Evolutionary conservation across 2,113 vertebrate species (phyloP), one percentile per base, ranked within the genome.

Genomic region (Eidolon helvum): DNA sequence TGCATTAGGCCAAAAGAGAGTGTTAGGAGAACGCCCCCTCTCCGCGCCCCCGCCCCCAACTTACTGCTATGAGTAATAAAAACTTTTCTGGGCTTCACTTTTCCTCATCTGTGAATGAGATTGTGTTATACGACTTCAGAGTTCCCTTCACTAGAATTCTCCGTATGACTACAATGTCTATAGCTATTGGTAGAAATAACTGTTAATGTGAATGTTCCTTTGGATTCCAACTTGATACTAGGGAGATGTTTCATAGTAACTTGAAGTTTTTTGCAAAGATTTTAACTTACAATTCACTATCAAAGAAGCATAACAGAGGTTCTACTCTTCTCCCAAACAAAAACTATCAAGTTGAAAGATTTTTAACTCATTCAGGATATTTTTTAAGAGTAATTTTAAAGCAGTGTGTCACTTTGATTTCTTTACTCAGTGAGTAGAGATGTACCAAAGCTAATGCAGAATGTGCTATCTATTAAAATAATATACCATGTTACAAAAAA

Each of bases 331-430:
- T 77, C 69, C 40, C 19, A 78, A 92, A 85, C 11, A 90, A 50
- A 93, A 94, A 65, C 22, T 83, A 68, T 78, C 86, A 91, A 75
- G 30, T 53, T 85, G 22, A 69, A 57, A 65, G 22, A 55, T 61
- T 38, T 89, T 78, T 79, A 63, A 61, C 35, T 78, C 33, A 89
- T 33, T 69, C 10, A 33, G 40, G 9, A 43, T 82, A 59, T 48
- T 74, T 91, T 91, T 91, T 85, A 35, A 59, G 61, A 71, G 26
- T 80, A 89, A 87, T 92, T 92, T 94, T 91, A 92, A 83, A 94
- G 63, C 35, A 89, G 7, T 79, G n/a, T 87, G n/a, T 84, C 38
- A 96, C 65, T 11, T 59, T 86, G 50, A 96, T 91, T 69, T 68
- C 50, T 92, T 96, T 59, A 71, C 21, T 69, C 10, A 40, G 14